Evolutionary conservation across 2,797 vertebrate genomes (phyloP).

Genomic region (Emydoidea blandingii): DNA sequence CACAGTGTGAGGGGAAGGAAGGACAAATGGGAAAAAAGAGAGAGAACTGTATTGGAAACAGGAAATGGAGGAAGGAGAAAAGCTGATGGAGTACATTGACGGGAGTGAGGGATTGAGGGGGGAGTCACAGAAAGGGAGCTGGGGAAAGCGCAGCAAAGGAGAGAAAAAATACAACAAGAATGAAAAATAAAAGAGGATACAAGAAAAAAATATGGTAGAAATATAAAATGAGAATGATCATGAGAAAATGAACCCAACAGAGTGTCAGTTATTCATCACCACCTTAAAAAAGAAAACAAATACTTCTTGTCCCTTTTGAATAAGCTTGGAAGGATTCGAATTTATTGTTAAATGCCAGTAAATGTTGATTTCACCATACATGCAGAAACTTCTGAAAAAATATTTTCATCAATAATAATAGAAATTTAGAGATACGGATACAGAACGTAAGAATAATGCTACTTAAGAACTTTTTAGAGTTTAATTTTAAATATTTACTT

Average conservation of each 20-base stretch:
- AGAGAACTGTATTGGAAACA: background rate
- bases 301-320: background rate
- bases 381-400: no score
- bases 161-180: background rate
- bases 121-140: background rate
- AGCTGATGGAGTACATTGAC: background rate
- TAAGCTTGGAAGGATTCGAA: no score
- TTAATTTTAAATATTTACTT: no score
- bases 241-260: background rate
- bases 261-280: background rate
- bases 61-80: background rate
- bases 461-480: no score
- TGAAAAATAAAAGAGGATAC: background rate
- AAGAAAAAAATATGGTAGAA: background rate
- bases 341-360: no score
- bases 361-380: no score
- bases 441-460: no score
- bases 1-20: background rate
- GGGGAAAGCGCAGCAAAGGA: no score
- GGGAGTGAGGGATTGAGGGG: background rate
- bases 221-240: background rate
- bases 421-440: no score
- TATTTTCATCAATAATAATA: no score
- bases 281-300: background rate
- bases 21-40: background rate